Evolutionary conservation across 2,113 vertebrate genomes (phyloP).

Genomic region (Platysternon megacephalum): DNA sequence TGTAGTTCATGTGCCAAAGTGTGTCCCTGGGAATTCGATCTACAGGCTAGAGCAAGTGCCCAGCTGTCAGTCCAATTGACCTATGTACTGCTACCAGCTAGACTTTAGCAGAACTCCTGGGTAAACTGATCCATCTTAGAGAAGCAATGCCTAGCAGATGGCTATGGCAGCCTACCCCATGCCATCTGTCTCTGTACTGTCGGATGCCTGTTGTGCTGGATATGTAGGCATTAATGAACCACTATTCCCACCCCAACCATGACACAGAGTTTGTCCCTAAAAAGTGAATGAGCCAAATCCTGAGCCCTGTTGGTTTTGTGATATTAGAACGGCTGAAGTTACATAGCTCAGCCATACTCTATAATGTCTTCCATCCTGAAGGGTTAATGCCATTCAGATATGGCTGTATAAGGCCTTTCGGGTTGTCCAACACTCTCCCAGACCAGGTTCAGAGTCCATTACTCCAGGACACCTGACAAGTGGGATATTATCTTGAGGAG

Average conservation of each 20-base stretch:
- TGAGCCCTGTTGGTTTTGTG: not conserved
- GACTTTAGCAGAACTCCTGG: not conserved
- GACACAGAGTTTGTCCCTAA: not conserved
- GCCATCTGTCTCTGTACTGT: not conserved
- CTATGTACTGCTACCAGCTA: not conserved
- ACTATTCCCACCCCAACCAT: too few species aligned
- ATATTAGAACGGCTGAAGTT: not conserved
- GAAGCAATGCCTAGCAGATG: not conserved
- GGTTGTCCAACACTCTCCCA: not conserved
- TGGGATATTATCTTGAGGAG: not conserved
- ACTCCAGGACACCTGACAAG: not conserved
- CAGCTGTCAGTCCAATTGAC: too few species aligned
- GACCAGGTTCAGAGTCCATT: not conserved
- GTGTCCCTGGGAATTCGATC: not conserved
- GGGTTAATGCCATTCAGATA: not conserved
- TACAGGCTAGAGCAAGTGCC: too few species aligned
- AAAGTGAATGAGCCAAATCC: not conserved
- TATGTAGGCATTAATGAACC: too few species aligned
- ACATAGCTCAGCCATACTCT: not conserved
- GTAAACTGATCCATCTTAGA: not conserved
- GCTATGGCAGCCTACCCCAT: not conserved
- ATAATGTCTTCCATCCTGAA: not conserved
- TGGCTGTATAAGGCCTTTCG: accelerated
- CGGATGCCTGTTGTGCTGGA: too few species aligned
- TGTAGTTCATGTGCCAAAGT: too few species aligned